Conservation (phyloP, 2,888 invertebrate genomes). For the Drosophila testacea region DNA sequence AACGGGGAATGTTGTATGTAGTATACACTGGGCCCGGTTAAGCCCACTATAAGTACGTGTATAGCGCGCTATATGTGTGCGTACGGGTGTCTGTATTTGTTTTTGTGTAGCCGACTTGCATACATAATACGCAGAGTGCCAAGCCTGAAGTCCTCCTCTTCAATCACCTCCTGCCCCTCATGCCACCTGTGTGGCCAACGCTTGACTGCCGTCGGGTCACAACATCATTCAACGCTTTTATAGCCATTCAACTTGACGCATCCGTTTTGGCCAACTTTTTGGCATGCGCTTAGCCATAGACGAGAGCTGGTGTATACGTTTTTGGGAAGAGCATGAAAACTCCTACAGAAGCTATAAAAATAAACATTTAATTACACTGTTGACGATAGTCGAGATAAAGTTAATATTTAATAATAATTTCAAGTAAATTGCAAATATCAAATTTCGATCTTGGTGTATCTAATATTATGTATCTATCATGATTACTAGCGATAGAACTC, state of each 20-base stretch:
- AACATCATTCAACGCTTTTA: conserved; percentile 76
- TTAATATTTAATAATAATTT: not conserved
- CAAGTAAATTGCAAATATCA: not conserved
- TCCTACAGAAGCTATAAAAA: not conserved
- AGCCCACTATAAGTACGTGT: conserved; percentile 32
- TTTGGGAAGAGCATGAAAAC: not conserved
- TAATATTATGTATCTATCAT: not conserved
- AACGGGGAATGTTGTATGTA: conserved; percentile 28
- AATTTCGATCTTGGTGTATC: not conserved
- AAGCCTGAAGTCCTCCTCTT: conserved; percentile 5
- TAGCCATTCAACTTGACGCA: conserved; percentile 76
- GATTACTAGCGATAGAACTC: not conserved
- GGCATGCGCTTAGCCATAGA: conserved; percentile 21
- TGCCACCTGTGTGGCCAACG: conserved; percentile 7
- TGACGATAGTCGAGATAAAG: not conserved
- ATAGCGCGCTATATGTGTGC: conserved; percentile 7
- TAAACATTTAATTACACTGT: conserved; percentile 4
- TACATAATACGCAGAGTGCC: conserved; percentile 67
- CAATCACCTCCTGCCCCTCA: not conserved
- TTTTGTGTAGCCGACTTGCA: conserved; percentile 74
- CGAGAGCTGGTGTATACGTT: conserved; percentile 37
- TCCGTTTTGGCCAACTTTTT: conserved; percentile 74
- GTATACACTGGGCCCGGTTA: conserved; percentile 9
- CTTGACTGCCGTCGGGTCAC: conserved; percentile 40
- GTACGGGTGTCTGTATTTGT: conserved; percentile 56